Percentiles rank a stretch among this genome's conserved stretches.
These are phyloP conservation scores for Salminus brasiliensis DNA, from an alignment of 2,113 vertebrate genomes.

Conservation along the genomic window DNA sequence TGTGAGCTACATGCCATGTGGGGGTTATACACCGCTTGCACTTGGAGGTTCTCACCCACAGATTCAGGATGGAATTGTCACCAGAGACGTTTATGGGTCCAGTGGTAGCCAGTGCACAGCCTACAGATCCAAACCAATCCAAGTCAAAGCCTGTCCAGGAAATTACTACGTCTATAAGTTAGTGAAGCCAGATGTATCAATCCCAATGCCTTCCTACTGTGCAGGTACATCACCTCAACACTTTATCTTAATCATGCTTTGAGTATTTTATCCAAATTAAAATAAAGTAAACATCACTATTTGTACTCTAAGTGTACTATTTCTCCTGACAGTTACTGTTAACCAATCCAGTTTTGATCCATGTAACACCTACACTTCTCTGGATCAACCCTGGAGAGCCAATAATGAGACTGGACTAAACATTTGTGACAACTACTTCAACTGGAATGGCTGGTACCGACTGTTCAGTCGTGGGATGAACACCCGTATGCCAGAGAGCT, in stretches of 20 bases:
- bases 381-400: not conserved
- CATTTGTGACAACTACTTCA: not conserved
- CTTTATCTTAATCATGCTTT: too few relatives aligned
- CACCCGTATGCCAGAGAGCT: too few relatives aligned
- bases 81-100: not conserved
- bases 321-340: not conserved
- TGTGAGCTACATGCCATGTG: not conserved
- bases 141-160: not conserved
- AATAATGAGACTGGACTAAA: not conserved
- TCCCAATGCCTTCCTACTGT: too few relatives aligned
- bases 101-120: not conserved
- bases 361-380: conserved; percentile 1
- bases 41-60: not conserved
- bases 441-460: not conserved
- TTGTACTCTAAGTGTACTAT: not conserved
- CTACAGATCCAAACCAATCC: not conserved
- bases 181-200: not conserved
- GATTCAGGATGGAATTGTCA: not conserved
- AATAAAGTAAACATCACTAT: too few relatives aligned
- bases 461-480: not conserved
- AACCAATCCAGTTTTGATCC: not conserved
- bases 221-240: too few relatives aligned
- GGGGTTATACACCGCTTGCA: not conserved
- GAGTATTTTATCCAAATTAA: too few relatives aligned
- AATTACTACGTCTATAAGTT: not conserved